Conservation (phyloP, 2,797 vertebrate species). For the Gouania willdenowi region DNA sequence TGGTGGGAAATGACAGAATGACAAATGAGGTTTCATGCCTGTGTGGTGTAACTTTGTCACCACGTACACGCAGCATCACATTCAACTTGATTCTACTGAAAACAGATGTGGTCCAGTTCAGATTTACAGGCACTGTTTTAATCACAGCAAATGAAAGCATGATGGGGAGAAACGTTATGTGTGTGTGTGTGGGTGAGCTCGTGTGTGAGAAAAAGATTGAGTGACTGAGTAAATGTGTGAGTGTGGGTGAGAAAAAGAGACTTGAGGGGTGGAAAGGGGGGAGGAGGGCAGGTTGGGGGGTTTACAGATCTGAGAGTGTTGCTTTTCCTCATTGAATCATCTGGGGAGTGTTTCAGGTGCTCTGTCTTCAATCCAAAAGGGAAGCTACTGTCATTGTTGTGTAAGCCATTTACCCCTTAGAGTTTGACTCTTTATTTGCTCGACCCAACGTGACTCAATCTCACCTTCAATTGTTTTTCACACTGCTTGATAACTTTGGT, state of each 20-base stretch:
- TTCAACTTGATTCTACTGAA: slow-evolving; percentile 64
- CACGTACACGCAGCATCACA: slow-evolving; percentile 55
- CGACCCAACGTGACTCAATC: slow-evolving; percentile 7
- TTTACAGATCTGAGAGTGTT: too few species aligned
- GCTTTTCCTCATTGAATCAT: slow-evolving; percentile 33
- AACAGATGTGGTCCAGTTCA: slow-evolving; percentile 72
- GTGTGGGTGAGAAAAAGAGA: too few species aligned
- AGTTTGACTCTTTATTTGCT: slow-evolving; percentile 7
- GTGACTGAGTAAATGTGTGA: not conserved
- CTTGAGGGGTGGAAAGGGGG: too few species aligned
- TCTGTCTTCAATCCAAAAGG: slow-evolving; percentile 31
- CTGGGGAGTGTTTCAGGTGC: slow-evolving; percentile 17
- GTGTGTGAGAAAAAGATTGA: slow-evolving; percentile 2
- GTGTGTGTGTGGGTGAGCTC: not conserved
- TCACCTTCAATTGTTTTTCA: slow-evolving; percentile 11
- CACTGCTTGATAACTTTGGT: slow-evolving; percentile 4
- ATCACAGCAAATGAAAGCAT: slow-evolving; percentile 40
- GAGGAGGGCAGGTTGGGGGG: too few species aligned
- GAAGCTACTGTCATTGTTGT: slow-evolving; percentile 1
- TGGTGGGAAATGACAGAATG: not conserved
- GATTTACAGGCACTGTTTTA: slow-evolving; percentile 54
- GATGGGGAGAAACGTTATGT: slow-evolving; percentile 15
- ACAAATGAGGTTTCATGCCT: slow-evolving; percentile 36
- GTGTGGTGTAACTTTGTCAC: slow-evolving; percentile 52
- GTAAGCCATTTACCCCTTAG: too few species aligned